These are phyloP conservation scores for Oligia latruncula DNA, from an alignment of 2,888 invertebrate species.

Conservation along the genomic window DNA sequence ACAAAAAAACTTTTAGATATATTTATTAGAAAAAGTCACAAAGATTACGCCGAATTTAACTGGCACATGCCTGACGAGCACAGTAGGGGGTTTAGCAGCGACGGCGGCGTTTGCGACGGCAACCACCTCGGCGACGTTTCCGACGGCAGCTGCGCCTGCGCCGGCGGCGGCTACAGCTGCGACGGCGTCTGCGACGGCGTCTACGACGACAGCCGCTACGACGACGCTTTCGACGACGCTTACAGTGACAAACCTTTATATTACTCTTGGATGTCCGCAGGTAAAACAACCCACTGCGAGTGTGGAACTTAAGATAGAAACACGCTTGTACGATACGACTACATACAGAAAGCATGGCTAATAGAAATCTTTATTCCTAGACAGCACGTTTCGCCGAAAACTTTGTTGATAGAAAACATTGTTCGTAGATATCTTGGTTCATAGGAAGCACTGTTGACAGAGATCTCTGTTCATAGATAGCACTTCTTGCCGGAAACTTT, in stretches of 20 bases:
- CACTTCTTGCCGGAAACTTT: too few species aligned
- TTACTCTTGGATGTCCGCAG: conserved; percentile 25
- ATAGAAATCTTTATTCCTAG: too few species aligned
- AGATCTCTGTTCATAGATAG: too few species aligned
- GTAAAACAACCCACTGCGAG: conserved; percentile 28
- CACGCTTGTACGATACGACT: too few species aligned
- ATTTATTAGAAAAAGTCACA: conserved; percentile 41
- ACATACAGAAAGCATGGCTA: too few species aligned
- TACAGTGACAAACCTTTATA: not conserved
- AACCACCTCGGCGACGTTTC: conserved; percentile 54
- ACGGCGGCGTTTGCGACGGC: conserved; percentile 58
- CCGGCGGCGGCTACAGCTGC: conserved; percentile 68
- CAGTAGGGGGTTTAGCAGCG: conserved; percentile 61
- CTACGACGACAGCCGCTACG: conserved; percentile 63
- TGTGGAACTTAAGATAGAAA: too few species aligned
- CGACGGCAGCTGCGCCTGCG: conserved; percentile 65
- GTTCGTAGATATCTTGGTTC: too few species aligned
- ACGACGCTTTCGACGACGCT: conserved; percentile 56
- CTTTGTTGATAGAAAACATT: too few species aligned
- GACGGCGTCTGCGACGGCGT: conserved; percentile 62
- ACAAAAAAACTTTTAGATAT: not conserved
- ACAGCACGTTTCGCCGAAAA: too few species aligned
- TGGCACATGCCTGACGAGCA: conserved; percentile 41
- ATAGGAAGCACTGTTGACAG: too few species aligned
- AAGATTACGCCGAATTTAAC: conserved; percentile 46